Base-by-base conservation (phyloP, 37 sponge, comb jelly and placozoan genomes). In the Axinella damicornis region DNA sequence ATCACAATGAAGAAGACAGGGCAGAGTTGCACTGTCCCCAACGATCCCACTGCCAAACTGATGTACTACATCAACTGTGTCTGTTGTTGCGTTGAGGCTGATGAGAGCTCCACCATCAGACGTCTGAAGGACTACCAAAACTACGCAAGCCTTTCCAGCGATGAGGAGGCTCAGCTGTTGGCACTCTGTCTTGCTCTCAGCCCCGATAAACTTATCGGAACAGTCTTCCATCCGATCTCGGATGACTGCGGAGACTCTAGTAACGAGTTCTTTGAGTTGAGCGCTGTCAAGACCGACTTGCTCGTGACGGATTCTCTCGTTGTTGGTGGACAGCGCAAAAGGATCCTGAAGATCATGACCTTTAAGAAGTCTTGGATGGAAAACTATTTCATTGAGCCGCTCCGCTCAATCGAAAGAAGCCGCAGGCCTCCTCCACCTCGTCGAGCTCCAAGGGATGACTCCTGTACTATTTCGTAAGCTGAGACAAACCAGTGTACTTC, bases 1-100 rank as follows among this genome's bases (percentile, higher is more conserved):
- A 74, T 84, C 11, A 12, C 4, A 52, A 15, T 84, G 21, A 84
- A 74, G 84, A 63, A 74, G 25, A 84, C 76, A 9, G 66, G 67
- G 0, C 2, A 13, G 40, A 1, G 34, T 5, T 16, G 19, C 68
- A 84, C 84, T 54, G 64, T 84, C 40, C 84, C 84, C n/a, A 59
- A 65, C 33, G 17, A 56, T 64, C 66, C 65, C 11, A 74, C 64
- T 24, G 84, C 84, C 17, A 73, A 74, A 53, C 76, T 84, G 76
- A 84, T 84, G 84, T 84, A 84, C 68, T 84, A 84, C 30, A 74
- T 84, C 39, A 21, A 74, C 57, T 84, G 84, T 64, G 84, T 84
- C 19, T 63, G 68, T 35, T 35, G 36, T 28, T 84, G 84, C 39
- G 57, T 84, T 64, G 84, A 84, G 69, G 25, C 67, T 11, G 84